Evolutionary conservation across 2,888 invertebrate species (phyloP), one percentile per base, ranked within the genome.

Genomic region (Macropis europaea): DNA sequence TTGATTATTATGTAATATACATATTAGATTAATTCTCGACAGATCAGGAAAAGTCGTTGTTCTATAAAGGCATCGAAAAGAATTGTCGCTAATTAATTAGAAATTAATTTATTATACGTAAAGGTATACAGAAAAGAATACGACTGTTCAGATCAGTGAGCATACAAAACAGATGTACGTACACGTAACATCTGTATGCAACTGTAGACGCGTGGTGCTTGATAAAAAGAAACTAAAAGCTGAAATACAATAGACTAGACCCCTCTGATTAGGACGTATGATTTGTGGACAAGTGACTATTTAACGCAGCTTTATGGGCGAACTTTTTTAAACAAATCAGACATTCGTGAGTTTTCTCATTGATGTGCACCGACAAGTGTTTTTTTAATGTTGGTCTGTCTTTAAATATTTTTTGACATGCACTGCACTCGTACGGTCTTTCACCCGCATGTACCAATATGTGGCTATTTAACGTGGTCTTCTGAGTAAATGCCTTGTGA

Each of bases 311-410:
- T 76, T 87, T 88, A 52, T 88, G 86, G 34, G 85, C 80, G 54
- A 89, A 89, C 38, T 88, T 88, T 62, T 89, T 88, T 34, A 85
- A 79, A 72, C 88, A 88, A 42, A 87, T 84, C n/a, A 86, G 83
- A 67, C 88, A 87, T 73, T 88, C 88, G 53, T 84, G 85, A 22
- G 70, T 79, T 56, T 85, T 85, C 22, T 89, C 88, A 9, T 84
- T 81, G 13, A 82, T 77, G 60, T 89, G 88, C 38, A 84, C 80
- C 34, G 84, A 74, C 30, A 87, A 80, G 71, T 89, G 88, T 76
- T 88, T 89, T 59, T 85, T 86, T 52, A 88, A 59, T 2, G 84
- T 82, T 2, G 79, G 76, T 64, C 82, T 83, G 28, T 88, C 88
- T 22, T 83, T 82, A 60, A 87, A 89, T 43, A 82, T 78, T 66